phyloP scores from a whole-genome alignment of 2,888 invertebrate genomes.

The Nemapogon koenigi region DNA sequence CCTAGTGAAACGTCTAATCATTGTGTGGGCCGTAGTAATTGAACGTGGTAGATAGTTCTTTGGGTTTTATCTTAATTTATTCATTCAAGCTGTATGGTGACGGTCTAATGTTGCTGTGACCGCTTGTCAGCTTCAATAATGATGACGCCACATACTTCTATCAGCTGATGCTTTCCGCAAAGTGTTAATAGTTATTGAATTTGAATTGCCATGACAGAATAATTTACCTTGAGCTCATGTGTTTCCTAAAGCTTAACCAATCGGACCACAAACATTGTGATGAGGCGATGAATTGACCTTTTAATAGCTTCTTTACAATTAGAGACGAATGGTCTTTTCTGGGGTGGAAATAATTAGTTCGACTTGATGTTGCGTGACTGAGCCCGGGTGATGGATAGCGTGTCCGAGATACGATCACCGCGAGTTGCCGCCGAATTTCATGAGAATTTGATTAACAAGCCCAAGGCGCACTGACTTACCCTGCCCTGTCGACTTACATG shows the following conservation, averaged over 20 bases:
- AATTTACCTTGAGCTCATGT: too few relatives aligned
- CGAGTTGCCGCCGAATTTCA: constrained; percentile 45
- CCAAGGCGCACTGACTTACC: constrained; percentile 28
- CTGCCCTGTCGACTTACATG: neutral
- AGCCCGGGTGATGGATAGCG: constrained; percentile 47
- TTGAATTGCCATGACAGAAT: too few relatives aligned
- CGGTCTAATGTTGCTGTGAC: constrained; percentile 55
- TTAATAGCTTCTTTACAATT: constrained; percentile 22
- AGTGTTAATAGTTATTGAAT: too few relatives aligned
- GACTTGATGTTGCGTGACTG: constrained; percentile 40
- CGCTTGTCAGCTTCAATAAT: constrained; percentile 55
- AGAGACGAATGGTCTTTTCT: constrained; percentile 40
- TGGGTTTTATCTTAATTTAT: constrained; percentile 61
- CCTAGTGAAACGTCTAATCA: constrained; percentile 56
- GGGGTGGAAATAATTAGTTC: constrained; percentile 39
- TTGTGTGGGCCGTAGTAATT: constrained; percentile 59
- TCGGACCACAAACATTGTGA: too few relatives aligned
- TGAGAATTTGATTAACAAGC: constrained; percentile 49
- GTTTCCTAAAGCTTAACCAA: too few relatives aligned
- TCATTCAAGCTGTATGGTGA: constrained; percentile 36
- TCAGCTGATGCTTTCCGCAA: too few relatives aligned
- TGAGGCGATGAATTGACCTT: too few relatives aligned
- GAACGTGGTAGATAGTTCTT: constrained; percentile 45
- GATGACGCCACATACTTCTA: too few relatives aligned
- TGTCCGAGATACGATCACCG: constrained; percentile 46